Evolutionary conservation across 1,140 invertebrate species (phyloP).

Genomic region (Muscidifurax raptorellus): DNA sequence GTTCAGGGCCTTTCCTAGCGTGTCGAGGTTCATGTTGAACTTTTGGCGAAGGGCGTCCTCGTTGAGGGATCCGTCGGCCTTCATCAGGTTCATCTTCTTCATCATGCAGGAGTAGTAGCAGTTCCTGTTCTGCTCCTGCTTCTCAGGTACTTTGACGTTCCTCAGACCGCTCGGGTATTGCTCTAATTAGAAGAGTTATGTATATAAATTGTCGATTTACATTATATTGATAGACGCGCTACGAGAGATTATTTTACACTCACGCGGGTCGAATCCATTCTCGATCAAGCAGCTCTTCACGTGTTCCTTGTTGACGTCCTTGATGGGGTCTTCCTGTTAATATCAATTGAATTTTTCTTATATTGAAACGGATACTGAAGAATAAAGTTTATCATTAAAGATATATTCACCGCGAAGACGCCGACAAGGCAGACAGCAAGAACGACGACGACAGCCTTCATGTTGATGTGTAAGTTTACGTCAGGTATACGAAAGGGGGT

Average conservation of each 20-base stretch:
- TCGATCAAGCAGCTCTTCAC: conserved; percentile 40
- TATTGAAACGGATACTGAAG: too few relatives aligned
- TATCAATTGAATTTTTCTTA: neutral
- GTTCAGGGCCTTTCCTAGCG: conserved; percentile 30
- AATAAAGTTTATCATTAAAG: too few relatives aligned
- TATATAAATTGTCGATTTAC: neutral
- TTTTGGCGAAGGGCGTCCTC: conserved; percentile 30
- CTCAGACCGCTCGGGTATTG: conserved; percentile 45
- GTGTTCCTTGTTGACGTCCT: conserved; percentile 34
- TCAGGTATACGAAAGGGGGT: too few relatives aligned
- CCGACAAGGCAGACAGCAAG: conserved; percentile 24
- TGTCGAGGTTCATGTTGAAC: conserved; percentile 47
- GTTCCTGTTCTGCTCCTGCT: conserved; percentile 37
- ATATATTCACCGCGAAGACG: conserved; percentile 33
- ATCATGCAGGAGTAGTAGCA: conserved; percentile 52
- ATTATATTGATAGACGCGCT: too few relatives aligned
- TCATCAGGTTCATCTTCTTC: conserved; percentile 52
- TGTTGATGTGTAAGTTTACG: neutral
- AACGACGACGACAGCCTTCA: conserved; percentile 26
- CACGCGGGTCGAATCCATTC: conserved; percentile 47
- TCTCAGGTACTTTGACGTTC: conserved; percentile 32
- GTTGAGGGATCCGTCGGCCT: conserved; percentile 35
- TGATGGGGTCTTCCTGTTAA: conserved; percentile 41
- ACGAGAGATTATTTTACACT: neutral
- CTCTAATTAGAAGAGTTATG: neutral